These are phyloP conservation scores for Dicranocentrus wangi DNA, from an alignment of 2,888 invertebrate species.

Conservation along the genomic window DNA sequence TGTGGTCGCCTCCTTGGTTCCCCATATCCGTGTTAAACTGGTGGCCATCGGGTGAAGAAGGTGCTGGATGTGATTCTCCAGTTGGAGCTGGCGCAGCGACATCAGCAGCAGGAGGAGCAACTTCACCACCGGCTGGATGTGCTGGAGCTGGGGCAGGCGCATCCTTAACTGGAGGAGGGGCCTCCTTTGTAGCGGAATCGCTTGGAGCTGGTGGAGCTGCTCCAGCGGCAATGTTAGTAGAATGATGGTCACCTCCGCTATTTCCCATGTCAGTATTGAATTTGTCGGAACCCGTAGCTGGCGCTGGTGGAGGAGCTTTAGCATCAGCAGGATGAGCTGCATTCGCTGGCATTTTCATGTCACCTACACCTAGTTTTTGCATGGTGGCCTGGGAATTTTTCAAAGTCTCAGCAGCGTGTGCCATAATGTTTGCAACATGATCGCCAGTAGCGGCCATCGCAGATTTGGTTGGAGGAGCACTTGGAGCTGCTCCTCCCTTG, in stretches of 20 bases:
- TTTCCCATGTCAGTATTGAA: neutral
- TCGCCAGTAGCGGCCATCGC: neutral
- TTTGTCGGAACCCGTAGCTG: neutral
- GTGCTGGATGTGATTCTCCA: too few relatives aligned
- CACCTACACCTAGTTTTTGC: neutral
- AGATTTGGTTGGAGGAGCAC: neutral
- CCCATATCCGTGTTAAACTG: too few relatives aligned
- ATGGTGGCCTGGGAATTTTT: neutral
- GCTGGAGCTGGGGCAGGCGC: too few relatives aligned
- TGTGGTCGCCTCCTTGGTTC: too few relatives aligned
- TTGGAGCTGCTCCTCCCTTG: neutral
- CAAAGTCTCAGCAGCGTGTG: neutral
- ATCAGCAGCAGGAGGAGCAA: too few relatives aligned
- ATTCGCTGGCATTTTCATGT: neutral
- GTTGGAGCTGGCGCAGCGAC: too few relatives aligned
- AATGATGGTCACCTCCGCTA: neutral
- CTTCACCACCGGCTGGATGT: too few relatives aligned
- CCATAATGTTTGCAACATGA: neutral
- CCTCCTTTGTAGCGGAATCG: too few relatives aligned
- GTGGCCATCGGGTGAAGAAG: too few relatives aligned
- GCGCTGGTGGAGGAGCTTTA: neutral
- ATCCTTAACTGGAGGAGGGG: too few relatives aligned
- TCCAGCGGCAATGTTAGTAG: neutral
- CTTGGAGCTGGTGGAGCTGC: too few relatives aligned
- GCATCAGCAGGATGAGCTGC: neutral